phyloP scores from a whole-genome alignment of 2,888 invertebrate genomes.

The Pilophorus perplexus region DNA sequence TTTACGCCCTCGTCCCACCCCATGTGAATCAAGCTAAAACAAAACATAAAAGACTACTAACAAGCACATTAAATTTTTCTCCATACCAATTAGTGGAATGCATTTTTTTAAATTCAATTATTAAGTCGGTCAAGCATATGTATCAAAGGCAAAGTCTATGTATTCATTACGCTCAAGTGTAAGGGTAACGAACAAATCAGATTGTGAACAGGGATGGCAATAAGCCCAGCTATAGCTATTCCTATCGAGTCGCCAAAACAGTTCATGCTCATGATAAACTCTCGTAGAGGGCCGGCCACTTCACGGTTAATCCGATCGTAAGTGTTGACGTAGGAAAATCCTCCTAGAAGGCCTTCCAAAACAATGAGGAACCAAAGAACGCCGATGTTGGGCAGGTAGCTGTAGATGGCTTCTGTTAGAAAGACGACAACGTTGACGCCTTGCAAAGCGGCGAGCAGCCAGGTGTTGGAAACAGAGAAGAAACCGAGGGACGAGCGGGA shows the following conservation, averaged over 20 bases:
- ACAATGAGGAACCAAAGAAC: conserved; percentile 68
- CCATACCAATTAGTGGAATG: too few species aligned
- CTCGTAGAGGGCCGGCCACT: conserved; percentile 50
- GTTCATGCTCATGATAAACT: conserved; percentile 20
- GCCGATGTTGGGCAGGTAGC: conserved; percentile 63
- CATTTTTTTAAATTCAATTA: too few species aligned
- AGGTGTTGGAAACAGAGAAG: conserved; percentile 64
- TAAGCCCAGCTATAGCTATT: conserved; percentile 15
- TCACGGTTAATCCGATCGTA: conserved; percentile 59
- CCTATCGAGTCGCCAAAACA: conserved; percentile 23
- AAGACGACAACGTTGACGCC: conserved; percentile 64
- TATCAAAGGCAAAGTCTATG: too few species aligned
- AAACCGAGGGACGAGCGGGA: conserved; percentile 78
- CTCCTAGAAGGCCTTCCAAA: conserved; percentile 75
- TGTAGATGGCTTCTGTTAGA: conserved; percentile 62
- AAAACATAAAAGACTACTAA: too few species aligned
- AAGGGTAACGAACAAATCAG: too few species aligned
- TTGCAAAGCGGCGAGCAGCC: conserved; percentile 66
- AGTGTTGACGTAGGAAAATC: conserved; percentile 77
- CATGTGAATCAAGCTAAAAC: too few species aligned
- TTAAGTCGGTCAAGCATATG: too few species aligned
- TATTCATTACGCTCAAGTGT: too few species aligned
- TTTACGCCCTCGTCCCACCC: too few species aligned
- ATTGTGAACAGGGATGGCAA: conserved; percentile 21
- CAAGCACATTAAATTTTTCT: too few species aligned